phyloP scores from a whole-genome alignment of 2,888 invertebrate species.

The Cantharis nigra region DNA sequence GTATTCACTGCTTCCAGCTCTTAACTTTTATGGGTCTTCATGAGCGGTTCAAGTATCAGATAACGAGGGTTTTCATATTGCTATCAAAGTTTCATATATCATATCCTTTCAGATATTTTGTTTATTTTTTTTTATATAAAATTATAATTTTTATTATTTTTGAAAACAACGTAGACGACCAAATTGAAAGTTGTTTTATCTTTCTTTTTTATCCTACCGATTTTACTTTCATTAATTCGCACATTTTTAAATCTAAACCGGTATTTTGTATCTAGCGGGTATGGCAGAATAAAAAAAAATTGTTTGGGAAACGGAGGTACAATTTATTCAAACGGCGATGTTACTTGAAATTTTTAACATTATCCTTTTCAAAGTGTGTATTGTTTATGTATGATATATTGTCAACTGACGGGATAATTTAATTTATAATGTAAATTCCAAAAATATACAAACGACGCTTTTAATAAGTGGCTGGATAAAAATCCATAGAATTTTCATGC shows the following conservation, averaged over 20 bases:
- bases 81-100: background rate
- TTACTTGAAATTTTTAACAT: background rate
- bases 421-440: background rate
- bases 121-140: background rate
- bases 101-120: background rate
- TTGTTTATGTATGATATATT: background rate
- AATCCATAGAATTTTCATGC: background rate
- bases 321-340: background rate
- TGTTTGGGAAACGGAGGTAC: background rate
- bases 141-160: too few species aligned
- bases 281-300: background rate
- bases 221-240: conserved; percentile 1
- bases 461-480: background rate
- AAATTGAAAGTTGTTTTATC: background rate
- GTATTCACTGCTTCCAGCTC: background rate
- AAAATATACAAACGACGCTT: background rate
- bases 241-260: background rate
- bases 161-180: background rate
- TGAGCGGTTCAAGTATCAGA: conserved; percentile 1
- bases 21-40: conserved; percentile 4
- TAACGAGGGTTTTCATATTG: background rate
- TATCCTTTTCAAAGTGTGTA: background rate
- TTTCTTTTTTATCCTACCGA: background rate
- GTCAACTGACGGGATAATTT: background rate
- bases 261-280: background rate